Percentiles rank a stretch among this genome's conserved stretches.
Evolutionary conservation across 1,140 invertebrate species (phyloP).

Genomic region (Ruditapes philippinarum): DNA sequence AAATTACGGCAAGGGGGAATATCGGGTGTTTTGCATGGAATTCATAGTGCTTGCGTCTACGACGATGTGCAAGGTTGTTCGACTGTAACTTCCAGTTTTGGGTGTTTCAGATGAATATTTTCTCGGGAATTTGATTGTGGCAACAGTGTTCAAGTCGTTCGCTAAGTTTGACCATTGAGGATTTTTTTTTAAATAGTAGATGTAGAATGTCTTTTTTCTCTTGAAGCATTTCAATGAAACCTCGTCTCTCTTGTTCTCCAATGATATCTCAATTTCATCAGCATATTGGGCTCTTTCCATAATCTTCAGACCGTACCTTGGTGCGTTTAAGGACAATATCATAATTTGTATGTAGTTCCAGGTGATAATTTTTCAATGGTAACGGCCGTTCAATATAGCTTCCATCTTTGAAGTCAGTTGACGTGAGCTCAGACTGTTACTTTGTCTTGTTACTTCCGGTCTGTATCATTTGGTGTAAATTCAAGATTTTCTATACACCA

Average conservation of each 20-base stretch:
- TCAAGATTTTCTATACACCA: no score
- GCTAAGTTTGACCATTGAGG: no score
- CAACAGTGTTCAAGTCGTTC: no score
- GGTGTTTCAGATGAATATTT: no score
- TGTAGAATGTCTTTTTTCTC: no score
- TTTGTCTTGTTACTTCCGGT: not conserved
- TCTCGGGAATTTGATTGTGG: no score
- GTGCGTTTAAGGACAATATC: not conserved
- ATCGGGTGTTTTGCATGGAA: not conserved
- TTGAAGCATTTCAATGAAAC: not conserved
- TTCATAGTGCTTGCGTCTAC: not conserved
- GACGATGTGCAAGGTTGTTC: not conserved
- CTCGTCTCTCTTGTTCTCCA: not conserved
- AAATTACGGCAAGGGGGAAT: no score
- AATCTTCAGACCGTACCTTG: not conserved
- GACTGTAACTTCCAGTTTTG: no score
- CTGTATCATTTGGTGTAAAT: not conserved
- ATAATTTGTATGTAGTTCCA: not conserved
- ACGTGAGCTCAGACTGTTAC: no score
- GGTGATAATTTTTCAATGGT: constrained; percentile 31
- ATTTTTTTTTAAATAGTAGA: no score
- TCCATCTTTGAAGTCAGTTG: not conserved
- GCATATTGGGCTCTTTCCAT: not conserved
- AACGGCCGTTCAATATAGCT: not conserved
- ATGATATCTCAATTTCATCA: not conserved